Evolutionary conservation across 2,113 vertebrate species (phyloP).

Genomic region (Siphamia tubifer): DNA sequence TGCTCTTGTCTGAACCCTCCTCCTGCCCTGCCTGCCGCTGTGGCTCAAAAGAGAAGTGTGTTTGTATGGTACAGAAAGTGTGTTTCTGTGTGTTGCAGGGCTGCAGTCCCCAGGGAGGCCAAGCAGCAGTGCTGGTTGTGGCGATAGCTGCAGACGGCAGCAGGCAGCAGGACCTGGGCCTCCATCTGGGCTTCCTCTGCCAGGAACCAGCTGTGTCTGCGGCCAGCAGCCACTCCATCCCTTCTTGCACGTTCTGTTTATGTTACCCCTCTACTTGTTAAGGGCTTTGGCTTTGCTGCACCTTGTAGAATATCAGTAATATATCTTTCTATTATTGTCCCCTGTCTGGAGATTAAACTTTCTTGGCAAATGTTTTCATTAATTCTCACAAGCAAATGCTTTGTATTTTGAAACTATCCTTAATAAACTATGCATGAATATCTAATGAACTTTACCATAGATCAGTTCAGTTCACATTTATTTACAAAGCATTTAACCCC

Average conservation of each 20-base stretch:
- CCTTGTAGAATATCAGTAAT: constrained; percentile 3
- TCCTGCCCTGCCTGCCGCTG: constrained; percentile 46
- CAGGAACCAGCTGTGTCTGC: constrained; percentile 90
- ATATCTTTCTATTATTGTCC: neutral
- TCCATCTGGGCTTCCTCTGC: constrained; percentile 80
- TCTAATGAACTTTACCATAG: no score
- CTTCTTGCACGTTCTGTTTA: constrained; percentile 7
- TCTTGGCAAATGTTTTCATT: neutral
- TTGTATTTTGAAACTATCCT: no score
- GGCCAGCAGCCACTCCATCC: constrained; percentile 41
- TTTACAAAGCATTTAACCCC: no score
- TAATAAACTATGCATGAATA: no score
- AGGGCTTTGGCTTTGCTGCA: constrained; percentile 26
- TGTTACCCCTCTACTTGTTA: neutral
- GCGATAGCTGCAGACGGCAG: constrained; percentile 77
- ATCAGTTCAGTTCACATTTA: no score
- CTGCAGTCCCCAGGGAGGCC: constrained; percentile 71
- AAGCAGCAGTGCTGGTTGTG: constrained; percentile 77
- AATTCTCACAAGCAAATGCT: no score
- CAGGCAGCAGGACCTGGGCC: constrained; percentile 73
- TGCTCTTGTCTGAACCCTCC: constrained; percentile 69
- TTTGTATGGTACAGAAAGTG: constrained; percentile 36
- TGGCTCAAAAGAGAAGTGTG: constrained; percentile 55
- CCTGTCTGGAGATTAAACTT: neutral
- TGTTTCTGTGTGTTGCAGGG: constrained; percentile 33